Evolutionary conservation across 2,797 vertebrate species (phyloP).

Genomic region (Myripristis jacobus): DNA sequence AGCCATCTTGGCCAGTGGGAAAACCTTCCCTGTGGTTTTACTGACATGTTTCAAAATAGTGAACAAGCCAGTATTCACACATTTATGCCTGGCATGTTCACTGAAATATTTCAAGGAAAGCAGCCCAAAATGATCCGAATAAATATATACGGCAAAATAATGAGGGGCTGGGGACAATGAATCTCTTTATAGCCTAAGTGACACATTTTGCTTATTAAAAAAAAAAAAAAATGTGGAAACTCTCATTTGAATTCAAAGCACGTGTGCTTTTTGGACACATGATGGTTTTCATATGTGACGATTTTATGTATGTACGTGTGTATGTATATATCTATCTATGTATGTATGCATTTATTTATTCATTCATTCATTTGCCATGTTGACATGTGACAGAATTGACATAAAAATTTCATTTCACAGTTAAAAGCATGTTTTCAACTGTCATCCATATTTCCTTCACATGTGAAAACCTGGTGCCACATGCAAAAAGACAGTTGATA

Average conservation of each 20-base stretch:
- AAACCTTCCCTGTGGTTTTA: background rate
- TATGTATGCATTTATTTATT: no score
- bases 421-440: constrained; percentile 1
- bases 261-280: constrained; percentile 45
- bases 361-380: background rate
- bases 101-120: background rate
- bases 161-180: constrained; percentile 5
- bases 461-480: constrained; percentile 6
- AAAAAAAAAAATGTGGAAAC: constrained; percentile 26
- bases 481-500: background rate
- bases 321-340: no score
- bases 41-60: background rate
- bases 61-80: background rate
- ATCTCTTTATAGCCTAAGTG: constrained; percentile 29
- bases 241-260: constrained; percentile 41
- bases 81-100: background rate
- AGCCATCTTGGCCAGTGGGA: background rate
- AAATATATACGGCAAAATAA: background rate
- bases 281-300: constrained; percentile 33
- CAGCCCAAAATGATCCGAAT: background rate
- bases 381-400: background rate
- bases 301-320: no score
- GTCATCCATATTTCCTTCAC: constrained; percentile 15
- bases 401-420: no score
- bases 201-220: constrained; percentile 25